Base-by-base conservation (phyloP, 1,140 invertebrate genomes). In the Druon quercuslanigerum region DNA sequence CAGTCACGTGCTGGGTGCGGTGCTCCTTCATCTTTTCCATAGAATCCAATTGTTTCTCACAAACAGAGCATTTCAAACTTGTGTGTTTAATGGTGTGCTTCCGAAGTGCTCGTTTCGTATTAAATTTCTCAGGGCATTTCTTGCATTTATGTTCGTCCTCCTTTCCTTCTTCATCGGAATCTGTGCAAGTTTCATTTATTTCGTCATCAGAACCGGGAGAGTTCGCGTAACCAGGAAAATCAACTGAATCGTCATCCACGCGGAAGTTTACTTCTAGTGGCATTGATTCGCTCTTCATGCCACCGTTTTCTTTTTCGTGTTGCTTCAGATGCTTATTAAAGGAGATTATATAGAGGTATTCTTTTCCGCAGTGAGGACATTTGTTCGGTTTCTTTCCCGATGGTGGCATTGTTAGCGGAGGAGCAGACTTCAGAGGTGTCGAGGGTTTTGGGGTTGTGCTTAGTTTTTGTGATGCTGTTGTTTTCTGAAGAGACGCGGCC, bases 281-380 rank as follows among this genome's bases (percentile, higher is more conserved):
- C 82, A 87, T 85, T 14, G 81, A 16, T 1, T 82, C 80, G 5
- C 20, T 78, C 9, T 60, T 84, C 51, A 71, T 72, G 3, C 73
- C 79, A 14, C 14, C 84, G 83, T 72, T 87, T 33, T 90, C 87
- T 25, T 82, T 86, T 54, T 90, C 88, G 19, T 91, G 90, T 71
- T 89, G 89, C 25, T 90, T 91, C 14, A 91, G 77, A 71, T 92
- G 91, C 72, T 92, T 92, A 50, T 87, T 91, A 72, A 86, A 92
- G 3, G 91, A 91, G 70, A 89, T 91, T 17, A 92, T 86, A 50
- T 92, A 92, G n/a, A 90, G 80, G 79, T 92, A 92, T 51, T 91
- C 89, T 79, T 91, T 92, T 13, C 90, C 90, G 73, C 91, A 92
- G 73, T 92, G 84, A 7, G 90, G 89, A 78, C 91, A 92, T 72